Base-by-base conservation (phyloP, 1,140 invertebrate genomes). In the Cherax destructor region DNA sequence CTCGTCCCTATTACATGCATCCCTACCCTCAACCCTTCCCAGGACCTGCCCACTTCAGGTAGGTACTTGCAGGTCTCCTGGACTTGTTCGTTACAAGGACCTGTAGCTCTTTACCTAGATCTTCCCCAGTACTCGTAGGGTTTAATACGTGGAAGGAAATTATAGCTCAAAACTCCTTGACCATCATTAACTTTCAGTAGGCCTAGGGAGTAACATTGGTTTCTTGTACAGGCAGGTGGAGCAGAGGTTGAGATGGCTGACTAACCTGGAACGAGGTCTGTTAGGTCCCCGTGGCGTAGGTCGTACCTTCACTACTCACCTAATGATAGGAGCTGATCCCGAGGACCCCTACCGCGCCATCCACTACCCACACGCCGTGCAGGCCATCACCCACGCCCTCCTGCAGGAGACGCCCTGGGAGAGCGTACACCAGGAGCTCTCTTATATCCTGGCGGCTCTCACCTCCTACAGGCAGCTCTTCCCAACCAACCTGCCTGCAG, bases 351-450 rank as follows among this genome's bases (percentile, higher is more conserved):
- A 56, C 3, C 24, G n/a, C 4, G 30, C 87, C 61, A n/a, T 52
- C 10, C 87, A 89, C 65, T 89, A 65, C 79, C 87, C 87, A 4
- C 87, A 89, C 87, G 87, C 65, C 41, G 61, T 52, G 49, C 18
- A 52, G n/a, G 87, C 87, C 65, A 89, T 89, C 80, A 89, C 65
- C 3, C 47, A 52, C 65, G 87, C 87, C 78, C 87, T 89, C 4
- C 59, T 18, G 9, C 78, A 89, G 41, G 50, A 59, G 21, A 83
- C 69, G 0, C 69, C 87, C 3, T 89, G 87, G 87, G 78, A 83
- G 49, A 72, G 21, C 79, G 87, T 89, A 4, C 87, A 89, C 79
- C 87, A 83, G 24, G 87, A 89, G 49, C 87, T 89, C n/a, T 89
- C 87, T 4, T 89, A 83, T 65, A 49, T 89, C 61, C 87, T 89